phyloP scores from a whole-genome alignment of 2,113 vertebrate species.

The Megaleporinus macrocephalus region DNA sequence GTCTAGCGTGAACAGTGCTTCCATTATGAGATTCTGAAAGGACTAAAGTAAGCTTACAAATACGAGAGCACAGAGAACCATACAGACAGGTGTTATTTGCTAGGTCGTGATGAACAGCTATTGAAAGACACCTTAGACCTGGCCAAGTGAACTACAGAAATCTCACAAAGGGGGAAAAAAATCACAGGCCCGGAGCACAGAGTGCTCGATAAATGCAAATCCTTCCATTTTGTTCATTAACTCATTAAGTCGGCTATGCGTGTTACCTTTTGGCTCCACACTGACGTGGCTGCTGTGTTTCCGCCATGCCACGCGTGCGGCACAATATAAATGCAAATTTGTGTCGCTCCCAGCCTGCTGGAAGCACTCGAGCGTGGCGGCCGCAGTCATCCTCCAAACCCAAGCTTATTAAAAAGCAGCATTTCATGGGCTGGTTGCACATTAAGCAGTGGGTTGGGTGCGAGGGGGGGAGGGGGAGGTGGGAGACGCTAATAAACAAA shows the following conservation, averaged over 20 bases:
- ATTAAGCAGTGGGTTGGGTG: conserved; percentile 19
- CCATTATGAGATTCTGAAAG: background rate
- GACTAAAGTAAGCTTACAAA: background rate
- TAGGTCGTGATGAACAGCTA: background rate
- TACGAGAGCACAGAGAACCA: no score
- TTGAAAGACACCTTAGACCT: conserved; percentile 17
- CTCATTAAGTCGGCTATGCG: conserved; percentile 56
- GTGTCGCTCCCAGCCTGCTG: conserved; percentile 44
- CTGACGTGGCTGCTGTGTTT: conserved; percentile 44
- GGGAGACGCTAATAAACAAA: conserved; percentile 50
- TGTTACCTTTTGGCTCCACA: conserved; percentile 47
- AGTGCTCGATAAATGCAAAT: conserved; percentile 56
- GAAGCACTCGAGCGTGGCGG: conserved; percentile 48
- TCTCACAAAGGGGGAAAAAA: conserved; percentile 16
- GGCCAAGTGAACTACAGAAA: conserved; percentile 26
- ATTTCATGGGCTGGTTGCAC: conserved; percentile 50
- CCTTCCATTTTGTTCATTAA: conserved; percentile 58
- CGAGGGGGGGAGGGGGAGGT: background rate
- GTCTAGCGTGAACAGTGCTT: background rate
- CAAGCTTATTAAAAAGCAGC: conserved; percentile 52
- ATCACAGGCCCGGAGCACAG: conserved; percentile 19
- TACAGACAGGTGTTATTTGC: background rate
- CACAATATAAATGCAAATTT: conserved; percentile 75
- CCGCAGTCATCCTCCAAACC: conserved; percentile 48
- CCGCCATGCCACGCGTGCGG: conserved; percentile 35